Evolutionary conservation across 1,140 invertebrate species (phyloP).

Genomic region (Drosophila mojavensis): DNA sequence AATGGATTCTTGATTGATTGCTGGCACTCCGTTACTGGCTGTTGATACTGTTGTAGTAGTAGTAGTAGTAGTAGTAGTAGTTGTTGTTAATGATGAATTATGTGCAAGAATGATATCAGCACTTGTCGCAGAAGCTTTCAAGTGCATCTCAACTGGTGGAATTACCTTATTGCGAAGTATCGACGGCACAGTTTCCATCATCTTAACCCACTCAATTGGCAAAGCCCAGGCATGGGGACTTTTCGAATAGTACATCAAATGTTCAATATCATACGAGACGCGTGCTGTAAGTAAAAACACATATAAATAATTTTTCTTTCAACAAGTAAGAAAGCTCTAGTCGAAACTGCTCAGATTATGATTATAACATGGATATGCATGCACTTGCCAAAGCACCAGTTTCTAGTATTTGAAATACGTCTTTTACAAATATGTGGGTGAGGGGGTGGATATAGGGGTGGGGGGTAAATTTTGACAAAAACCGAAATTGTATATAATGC

Average conservation of each 20-base stretch:
- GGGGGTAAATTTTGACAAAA: no score
- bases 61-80: neutral
- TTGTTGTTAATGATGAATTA: constrained; percentile 57
- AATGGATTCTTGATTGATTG: constrained; percentile 9
- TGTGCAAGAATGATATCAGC: constrained; percentile 59
- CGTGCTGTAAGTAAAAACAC: constrained; percentile 53
- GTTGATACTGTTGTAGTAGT: constrained; percentile 16
- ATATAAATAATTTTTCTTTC: neutral
- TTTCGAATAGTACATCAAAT: constrained; percentile 79
- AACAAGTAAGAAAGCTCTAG: no score
- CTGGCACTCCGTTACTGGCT: constrained; percentile 9
- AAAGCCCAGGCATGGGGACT: constrained; percentile 78
- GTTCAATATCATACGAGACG: constrained; percentile 78
- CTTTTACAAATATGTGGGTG: no score
- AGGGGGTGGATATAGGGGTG: no score
- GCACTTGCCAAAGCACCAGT: no score
- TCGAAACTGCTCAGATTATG: no score
- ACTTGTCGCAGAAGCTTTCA: constrained; percentile 19
- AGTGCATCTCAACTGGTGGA: constrained; percentile 24
- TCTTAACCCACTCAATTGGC: constrained; percentile 76
- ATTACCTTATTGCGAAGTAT: constrained; percentile 84
- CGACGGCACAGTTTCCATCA: constrained; percentile 69
- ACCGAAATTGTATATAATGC: no score
- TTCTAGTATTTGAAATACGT: no score
- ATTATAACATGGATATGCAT: no score